Evolutionary conservation across 2,888 invertebrate genomes (phyloP), one percentile per base, ranked within the genome.

Genomic region (Andrena marginata): DNA sequence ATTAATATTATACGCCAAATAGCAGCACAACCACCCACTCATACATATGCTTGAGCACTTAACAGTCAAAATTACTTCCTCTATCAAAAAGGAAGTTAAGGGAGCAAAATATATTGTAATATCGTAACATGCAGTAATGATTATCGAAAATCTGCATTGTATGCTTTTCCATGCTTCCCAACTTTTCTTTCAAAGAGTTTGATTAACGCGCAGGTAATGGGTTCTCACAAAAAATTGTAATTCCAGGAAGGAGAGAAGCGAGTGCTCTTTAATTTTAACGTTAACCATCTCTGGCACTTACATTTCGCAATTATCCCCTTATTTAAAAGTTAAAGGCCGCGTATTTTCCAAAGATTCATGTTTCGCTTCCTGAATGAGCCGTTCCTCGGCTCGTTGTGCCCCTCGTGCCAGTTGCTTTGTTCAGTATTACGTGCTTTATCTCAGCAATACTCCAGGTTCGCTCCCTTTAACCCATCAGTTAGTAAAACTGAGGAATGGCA

Each of bases 391-490:
- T 48, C 71, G 48, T 48, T 56, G n/a, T 13, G 8, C 56, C 48
- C 6, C 13, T 73, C 59, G 33, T 35, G 23, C 33, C 8, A 8
- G 20, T 13, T 26, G 35, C 35, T 68, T 68, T 54, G 68, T 68
- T 23, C 23, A 29, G 56, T 26, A 8, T 56, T 62, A 16, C 4
- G 42, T 48, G 48, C 56, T 56, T 63, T 48, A 23, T 29, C 31
- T 54, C 42, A 23, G 71, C 8, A 23, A 13, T n/a, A 13, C 64
- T 64, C 13, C 54, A 48, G 33, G 10, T 31, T 56, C 33, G 33
- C 33, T 49, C 42, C 49, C 72, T 64, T 72, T 48, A 71, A 77
- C 63, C 63, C 63, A 59, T 77, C 64, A 77, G 10, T n/a, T 10
- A 31, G 23, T 23, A 62, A 42, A 35, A 20, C 31, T 8, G 63